Base-by-base conservation (phyloP, 2,113 vertebrate genomes). In the Dasyornis broadbenti region DNA sequence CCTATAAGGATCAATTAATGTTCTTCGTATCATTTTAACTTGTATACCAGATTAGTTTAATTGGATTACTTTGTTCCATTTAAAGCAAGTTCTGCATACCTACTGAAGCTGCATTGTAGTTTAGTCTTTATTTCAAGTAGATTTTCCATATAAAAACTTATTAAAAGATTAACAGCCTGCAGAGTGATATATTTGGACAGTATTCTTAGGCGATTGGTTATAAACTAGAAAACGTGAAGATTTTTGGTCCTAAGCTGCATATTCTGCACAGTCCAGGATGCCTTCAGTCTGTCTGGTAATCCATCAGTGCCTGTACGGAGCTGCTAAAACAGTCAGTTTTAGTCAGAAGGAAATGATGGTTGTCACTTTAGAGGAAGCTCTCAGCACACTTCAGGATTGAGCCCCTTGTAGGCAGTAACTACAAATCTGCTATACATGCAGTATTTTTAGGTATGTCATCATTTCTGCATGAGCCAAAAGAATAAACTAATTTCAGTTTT, bases 401-500 rank as follows among this genome's bases (percentile, higher is more conserved):
- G 30, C 59, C 68, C 30, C 50, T 80, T 73, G 27, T 52, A 84
- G 79, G 61, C 59, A 89, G 71, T 53, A 91, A 92, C 94, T 95
- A 91, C 84, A 93, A 94, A 95, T 80, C 65, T 94, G 92, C 92
- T 89, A 54, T 59, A 57, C 50, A 7, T 91, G 81, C 96, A 91
- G 30, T 96, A 95, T 96, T 98, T 97, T 97, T 89, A 87, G 95
- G 85, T 86, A 94, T 86, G 91, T 97, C 95, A 95, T 98, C 90
- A 78, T 98, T 98, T 97, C 96, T 97, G 47, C 95, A 78, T 90
- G 86, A 97, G 90, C 84, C 94, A 91, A 95, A 96, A 97, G 89
- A 97, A 97, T 95, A 96, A 98, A 98, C 96, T 96, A 84, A 97
- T 97, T 97, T 97, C 94, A 92, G 70, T 83, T 95, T 89, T 96